Conservation (phyloP, 1,140 invertebrate genomes). For the Diabrotica virgifera region DNA sequence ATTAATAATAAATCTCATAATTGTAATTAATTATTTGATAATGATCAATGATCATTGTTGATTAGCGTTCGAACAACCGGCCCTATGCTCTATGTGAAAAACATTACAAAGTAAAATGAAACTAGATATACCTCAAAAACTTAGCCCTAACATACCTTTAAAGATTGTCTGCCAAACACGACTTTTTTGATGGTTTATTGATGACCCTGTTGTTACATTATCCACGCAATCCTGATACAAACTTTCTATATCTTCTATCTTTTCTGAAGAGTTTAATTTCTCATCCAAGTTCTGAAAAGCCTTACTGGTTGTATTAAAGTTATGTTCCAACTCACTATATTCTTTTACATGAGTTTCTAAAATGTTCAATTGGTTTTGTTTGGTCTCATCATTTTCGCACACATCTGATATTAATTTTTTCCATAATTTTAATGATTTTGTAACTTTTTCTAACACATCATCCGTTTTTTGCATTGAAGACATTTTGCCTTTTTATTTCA, state of each 20-base stretch:
- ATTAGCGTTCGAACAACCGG: no score
- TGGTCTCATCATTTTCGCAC: constrained; percentile 23
- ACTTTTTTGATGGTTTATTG: constrained; percentile 18
- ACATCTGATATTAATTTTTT: constrained; percentile 33
- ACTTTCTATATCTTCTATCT: constrained; percentile 28
- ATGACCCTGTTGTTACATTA: constrained; percentile 12
- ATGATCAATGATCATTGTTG: no score
- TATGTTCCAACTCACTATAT: constrained; percentile 29
- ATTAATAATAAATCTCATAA: no score
- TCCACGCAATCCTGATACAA: constrained; percentile 27
- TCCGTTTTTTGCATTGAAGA: constrained; percentile 23
- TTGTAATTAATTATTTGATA: no score
- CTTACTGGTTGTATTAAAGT: constrained; percentile 21
- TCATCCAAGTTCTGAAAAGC: constrained; percentile 27
- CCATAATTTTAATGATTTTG: constrained; percentile 33
- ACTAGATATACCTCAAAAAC: no score
- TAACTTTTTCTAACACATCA: constrained; percentile 25
- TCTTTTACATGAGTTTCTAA: constrained; percentile 28
- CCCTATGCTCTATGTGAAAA: no score
- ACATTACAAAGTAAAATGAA: no score
- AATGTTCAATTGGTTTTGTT: constrained; percentile 18
- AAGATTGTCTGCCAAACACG: constrained; percentile 32
- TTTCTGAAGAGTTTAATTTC: constrained; percentile 21
- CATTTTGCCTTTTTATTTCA: constrained; percentile 6
- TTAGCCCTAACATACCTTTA: not conserved